Evolutionary conservation across 2,797 vertebrate species (phyloP).

Genomic region (Gambusia yucatana): DNA sequence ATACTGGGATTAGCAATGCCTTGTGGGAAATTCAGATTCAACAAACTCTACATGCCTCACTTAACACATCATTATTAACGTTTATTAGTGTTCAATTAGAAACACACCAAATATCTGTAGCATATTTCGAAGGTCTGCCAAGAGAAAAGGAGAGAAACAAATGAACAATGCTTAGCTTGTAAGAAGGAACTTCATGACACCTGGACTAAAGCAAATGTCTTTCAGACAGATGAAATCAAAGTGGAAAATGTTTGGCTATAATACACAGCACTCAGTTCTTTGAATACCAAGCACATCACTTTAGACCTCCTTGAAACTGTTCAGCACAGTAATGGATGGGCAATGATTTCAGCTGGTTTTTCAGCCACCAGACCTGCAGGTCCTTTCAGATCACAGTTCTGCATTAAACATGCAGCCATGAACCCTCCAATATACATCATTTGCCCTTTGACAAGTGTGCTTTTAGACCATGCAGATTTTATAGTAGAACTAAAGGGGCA

Average conservation of each 20-base stretch:
- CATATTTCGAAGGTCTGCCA: neutral
- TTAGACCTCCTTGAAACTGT: too few species aligned
- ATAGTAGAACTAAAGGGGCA: neutral
- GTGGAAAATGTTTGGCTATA: too few species aligned
- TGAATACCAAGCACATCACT: neutral
- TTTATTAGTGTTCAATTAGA: neutral
- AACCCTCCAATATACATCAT: neutral
- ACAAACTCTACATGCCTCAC: neutral
- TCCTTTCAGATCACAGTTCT: neutral
- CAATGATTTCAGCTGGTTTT: neutral
- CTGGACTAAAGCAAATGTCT: neutral
- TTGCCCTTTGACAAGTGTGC: neutral
- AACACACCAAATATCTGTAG: neutral
- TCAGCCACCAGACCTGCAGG: neutral
- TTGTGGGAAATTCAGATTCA: neutral
- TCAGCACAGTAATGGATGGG: too few species aligned
- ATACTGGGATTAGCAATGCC: neutral
- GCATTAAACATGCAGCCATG: neutral
- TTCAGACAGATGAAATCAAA: too few species aligned
- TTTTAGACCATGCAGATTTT: neutral
- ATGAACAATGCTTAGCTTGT: neutral
- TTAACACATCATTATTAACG: neutral
- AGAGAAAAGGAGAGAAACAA: neutral
- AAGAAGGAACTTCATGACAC: neutral
- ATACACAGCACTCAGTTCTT: neutral